Percentiles rank a stretch among this genome's conserved stretches.
These are phyloP conservation scores for Accipiter cooperii DNA, from an alignment of 2,113 vertebrate genomes.

Conservation along the genomic window DNA sequence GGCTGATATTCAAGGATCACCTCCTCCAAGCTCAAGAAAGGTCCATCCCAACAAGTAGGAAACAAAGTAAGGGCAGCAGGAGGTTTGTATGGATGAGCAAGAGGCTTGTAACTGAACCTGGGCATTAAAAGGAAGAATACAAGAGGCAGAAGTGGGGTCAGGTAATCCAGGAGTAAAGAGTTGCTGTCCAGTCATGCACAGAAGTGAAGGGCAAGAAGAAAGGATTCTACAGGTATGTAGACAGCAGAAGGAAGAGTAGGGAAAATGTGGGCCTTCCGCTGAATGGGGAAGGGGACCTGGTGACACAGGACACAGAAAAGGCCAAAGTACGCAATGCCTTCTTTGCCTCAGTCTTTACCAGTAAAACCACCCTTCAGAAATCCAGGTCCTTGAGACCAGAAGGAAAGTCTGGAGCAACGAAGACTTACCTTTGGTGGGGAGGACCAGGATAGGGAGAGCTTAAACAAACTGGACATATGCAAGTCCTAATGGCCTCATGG, in stretches of 20 bases:
- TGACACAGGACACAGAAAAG: background rate
- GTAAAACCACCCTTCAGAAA: background rate
- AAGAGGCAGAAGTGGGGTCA: background rate
- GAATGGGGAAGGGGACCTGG: background rate
- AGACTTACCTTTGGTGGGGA: background rate
- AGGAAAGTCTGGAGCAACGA: background rate
- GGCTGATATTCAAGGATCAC: background rate
- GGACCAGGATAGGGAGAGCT: background rate
- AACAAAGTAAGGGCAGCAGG: background rate
- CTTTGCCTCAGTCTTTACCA: background rate
- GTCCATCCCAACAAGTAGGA: background rate
- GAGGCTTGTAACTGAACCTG: background rate
- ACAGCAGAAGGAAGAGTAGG: background rate
- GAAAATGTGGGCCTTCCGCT: background rate
- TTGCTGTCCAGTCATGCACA: background rate
- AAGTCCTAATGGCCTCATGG: background rate
- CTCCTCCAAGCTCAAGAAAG: background rate
- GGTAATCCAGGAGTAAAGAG: background rate
- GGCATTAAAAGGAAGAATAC: background rate
- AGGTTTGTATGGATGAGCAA: background rate
- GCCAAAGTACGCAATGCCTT: background rate
- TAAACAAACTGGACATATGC: background rate
- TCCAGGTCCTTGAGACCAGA: background rate
- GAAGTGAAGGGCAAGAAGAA: background rate
- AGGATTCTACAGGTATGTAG: background rate